Conservation (phyloP, 2,797 vertebrate species). For the Thunnus albacares region DNA sequence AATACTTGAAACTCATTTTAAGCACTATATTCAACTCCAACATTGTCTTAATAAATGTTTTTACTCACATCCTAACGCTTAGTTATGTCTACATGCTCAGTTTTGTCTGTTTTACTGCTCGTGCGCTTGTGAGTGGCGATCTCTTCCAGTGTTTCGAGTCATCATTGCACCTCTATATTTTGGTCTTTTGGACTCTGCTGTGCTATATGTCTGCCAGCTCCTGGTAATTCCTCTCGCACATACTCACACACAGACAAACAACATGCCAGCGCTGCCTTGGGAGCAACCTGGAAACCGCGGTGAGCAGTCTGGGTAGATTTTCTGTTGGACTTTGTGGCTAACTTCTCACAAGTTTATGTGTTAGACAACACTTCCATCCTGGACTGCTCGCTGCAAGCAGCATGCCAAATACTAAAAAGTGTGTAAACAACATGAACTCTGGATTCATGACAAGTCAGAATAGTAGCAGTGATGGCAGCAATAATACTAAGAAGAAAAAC, state of each 20-base stretch:
- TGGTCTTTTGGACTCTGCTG: conserved; percentile 54
- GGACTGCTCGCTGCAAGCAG: conserved; percentile 52
- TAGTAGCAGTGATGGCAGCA: conserved; percentile 28
- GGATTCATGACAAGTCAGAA: conserved; percentile 28
- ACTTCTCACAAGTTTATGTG: conserved; percentile 59
- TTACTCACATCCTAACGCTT: conserved; percentile 1
- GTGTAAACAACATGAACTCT: conserved; percentile 48
- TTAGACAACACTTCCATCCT: conserved; percentile 48
- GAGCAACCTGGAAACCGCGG: conserved; percentile 67
- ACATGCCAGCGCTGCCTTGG: conserved; percentile 54
- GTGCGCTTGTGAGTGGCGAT: conserved; percentile 6
- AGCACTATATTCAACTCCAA: neutral
- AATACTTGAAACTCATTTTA: neutral
- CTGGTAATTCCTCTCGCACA: conserved; percentile 56
- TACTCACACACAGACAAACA: conserved; percentile 64
- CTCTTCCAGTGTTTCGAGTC: conserved; percentile 38
- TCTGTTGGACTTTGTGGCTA: conserved; percentile 60
- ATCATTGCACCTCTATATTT: conserved; percentile 43
- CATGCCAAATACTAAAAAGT: conserved; percentile 59
- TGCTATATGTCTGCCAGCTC: conserved; percentile 57
- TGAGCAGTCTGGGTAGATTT: conserved; percentile 64
- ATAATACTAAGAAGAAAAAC: conserved; percentile 35
- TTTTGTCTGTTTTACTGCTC: conserved; percentile 42
- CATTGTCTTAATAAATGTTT: conserved; percentile 25
- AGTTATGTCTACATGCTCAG: conserved; percentile 3